These are phyloP conservation scores for Lethocerus indicus DNA, from an alignment of 1,140 invertebrate genomes.

Conservation along the genomic window DNA sequence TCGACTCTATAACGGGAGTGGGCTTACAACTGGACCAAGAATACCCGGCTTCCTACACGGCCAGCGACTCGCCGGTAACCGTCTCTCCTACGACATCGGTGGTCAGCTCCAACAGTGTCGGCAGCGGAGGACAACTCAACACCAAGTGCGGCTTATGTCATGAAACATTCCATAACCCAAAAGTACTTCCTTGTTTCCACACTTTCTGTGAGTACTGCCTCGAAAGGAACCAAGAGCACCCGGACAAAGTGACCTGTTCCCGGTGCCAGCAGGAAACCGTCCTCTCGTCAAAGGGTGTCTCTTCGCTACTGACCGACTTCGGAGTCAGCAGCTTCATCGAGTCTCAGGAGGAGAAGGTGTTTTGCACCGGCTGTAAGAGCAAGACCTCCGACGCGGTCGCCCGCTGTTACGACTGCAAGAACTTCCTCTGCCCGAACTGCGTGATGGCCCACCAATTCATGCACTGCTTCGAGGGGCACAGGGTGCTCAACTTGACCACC, in stretches of 20 bases:
- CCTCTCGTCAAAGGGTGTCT: constrained; percentile 34
- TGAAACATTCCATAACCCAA: constrained; percentile 51
- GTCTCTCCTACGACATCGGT: constrained; percentile 55
- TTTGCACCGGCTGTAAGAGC: constrained; percentile 76
- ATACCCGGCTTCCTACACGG: constrained; percentile 32
- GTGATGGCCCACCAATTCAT: constrained; percentile 96
- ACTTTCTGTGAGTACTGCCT: constrained; percentile 65
- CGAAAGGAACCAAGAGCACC: constrained; percentile 48
- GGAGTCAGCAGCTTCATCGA: constrained; percentile 34
- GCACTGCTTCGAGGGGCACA: constrained; percentile 95
- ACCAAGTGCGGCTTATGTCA: constrained; percentile 62
- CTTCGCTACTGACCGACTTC: constrained; percentile 48
- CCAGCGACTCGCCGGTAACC: constrained; percentile 54
- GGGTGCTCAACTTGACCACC: constrained; percentile 53
- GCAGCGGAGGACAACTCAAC: constrained; percentile 17
- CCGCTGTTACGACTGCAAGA: constrained; percentile 86
- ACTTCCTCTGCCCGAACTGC: constrained; percentile 90
- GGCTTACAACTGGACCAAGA: constrained; percentile 54
- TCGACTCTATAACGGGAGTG: constrained; percentile 74
- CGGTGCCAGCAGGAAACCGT: constrained; percentile 58
- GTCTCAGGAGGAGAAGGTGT: constrained; percentile 25
- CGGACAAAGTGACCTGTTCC: constrained; percentile 66
- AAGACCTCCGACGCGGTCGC: constrained; percentile 72
- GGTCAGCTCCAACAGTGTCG: constrained; percentile 57
- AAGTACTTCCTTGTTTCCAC: constrained; percentile 66